Evolutionary conservation across 2,888 invertebrate species (phyloP), one percentile per base, ranked within the genome.

Genomic region (Drosophila mulleri): DNA sequence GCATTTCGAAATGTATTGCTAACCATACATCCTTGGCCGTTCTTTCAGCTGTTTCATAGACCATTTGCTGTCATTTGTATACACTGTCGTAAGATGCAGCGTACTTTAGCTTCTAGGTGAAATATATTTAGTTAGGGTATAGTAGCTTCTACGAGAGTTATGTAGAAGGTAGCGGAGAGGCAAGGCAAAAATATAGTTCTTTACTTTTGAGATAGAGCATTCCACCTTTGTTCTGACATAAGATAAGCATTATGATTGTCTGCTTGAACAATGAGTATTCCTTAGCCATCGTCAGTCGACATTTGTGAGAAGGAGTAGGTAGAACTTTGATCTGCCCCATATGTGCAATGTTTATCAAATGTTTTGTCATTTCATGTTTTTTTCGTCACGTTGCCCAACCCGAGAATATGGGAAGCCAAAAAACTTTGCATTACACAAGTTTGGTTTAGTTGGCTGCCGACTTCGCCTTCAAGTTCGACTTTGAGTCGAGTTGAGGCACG

Each of bases 341-440:
- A 82, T 81, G 79, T 87, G 79, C 83, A 86, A 81, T 84, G 89
- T 88, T 84, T 84, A 84, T 88, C 83, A 88, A 84, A 84, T 88
- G 84, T 83, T 84, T 88, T 82, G 84, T 73, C 77, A 73, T 78
- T 84, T 42, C 50, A 50, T 20, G 32, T 2, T 20, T 47, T 54
- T 39, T 35, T 41, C 12, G 89, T 84, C 84, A 88, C 89, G 89
- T 67, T 59, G 63, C 57, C 63, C 42, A 29, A 18, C 26, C 35
- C 26, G 26, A 62, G 18, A 11, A 44, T 52, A 64, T 39, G 12
- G 26, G 63, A 5, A 58, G 45, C 47, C 39, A 39, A 18, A 70
- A 86, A 84, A 82, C 76, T 84, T 88, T 70, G 77, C 80, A 83
- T 69, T 85, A 77, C 82, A 84, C 77, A 85, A 87, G 72, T 82